These are phyloP conservation scores for Steinernema hermaphroditum DNA, from an alignment of 2,888 invertebrate genomes.

Conservation along the genomic window DNA sequence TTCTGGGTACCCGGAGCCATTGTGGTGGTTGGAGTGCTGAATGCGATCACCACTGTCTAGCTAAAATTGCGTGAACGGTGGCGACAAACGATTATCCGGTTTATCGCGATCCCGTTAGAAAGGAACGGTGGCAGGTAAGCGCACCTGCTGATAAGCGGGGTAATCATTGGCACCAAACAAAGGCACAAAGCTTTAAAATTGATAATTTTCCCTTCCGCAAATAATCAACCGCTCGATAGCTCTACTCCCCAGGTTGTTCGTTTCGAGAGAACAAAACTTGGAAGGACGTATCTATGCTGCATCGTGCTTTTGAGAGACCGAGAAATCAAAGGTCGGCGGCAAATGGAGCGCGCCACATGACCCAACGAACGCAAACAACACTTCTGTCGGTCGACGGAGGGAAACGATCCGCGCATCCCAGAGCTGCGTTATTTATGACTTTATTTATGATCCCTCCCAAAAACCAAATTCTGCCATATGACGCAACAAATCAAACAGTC, in stretches of 20 bases:
- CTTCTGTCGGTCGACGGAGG: neutral
- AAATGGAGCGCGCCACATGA: neutral
- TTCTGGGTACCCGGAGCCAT: constrained; percentile 30
- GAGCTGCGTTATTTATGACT: constrained; percentile 9
- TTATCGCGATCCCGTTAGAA: neutral
- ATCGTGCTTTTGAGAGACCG: neutral
- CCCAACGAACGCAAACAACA: constrained; percentile 18
- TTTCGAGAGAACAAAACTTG: neutral
- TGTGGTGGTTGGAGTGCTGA: neutral
- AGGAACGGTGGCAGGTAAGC: neutral
- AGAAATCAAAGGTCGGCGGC: no score
- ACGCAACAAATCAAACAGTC: neutral
- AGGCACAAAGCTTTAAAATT: no score
- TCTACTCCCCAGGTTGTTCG: neutral
- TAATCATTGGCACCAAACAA: neutral
- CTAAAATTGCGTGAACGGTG: neutral
- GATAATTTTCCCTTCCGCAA: constrained; percentile 11
- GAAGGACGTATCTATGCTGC: neutral
- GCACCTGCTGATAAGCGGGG: neutral
- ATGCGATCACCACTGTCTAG: constrained; percentile 6
- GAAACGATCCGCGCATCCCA: neutral
- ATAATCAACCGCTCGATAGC: neutral
- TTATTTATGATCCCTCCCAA: neutral
- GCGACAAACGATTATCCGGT: neutral
- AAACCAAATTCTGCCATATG: neutral